A percentile compares a stretch with the other conserved stretches of the same genome.
These are phyloP conservation scores for Cephus pulcher DNA, from an alignment of 2,888 invertebrate genomes.

Conservation along the genomic window DNA sequence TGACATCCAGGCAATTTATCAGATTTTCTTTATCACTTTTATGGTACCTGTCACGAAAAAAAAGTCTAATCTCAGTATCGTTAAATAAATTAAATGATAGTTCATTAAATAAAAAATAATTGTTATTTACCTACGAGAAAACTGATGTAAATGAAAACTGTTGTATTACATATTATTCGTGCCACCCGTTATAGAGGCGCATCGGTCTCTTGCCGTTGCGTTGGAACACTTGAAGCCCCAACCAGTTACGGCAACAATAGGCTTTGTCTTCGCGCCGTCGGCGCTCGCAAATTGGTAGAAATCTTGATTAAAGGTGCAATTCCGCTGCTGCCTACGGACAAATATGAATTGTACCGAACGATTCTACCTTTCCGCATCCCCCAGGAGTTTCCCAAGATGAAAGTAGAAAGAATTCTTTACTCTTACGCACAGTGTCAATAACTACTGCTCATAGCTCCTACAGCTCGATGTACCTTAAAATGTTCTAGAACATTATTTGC, in stretches of 20 bases:
- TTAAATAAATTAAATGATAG: not conserved
- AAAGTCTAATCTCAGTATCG: not conserved
- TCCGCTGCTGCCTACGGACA: conserved; percentile 56
- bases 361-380: conserved; percentile 10
- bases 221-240: conserved; percentile 65
- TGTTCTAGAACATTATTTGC: not conserved
- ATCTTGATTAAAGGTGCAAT: conserved; percentile 67
- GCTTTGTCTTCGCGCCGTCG: conserved; percentile 66
- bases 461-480: not conserved
- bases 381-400: not conserved
- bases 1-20: not conserved
- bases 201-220: conserved; percentile 47
- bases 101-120: not conserved
- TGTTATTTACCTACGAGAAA: not conserved
- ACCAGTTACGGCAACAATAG: conserved; percentile 67
- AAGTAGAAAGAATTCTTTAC: not conserved
- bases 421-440: not conserved
- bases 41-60: not conserved
- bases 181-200: conserved; percentile 29
- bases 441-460: not conserved
- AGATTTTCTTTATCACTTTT: not conserved
- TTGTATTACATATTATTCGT: not conserved
- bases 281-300: conserved; percentile 66
- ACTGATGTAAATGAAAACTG: not conserved
- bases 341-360: conserved; percentile 55